Conservation (phyloP, 1,140 invertebrate genomes). For the Drosophila orena region DNA sequence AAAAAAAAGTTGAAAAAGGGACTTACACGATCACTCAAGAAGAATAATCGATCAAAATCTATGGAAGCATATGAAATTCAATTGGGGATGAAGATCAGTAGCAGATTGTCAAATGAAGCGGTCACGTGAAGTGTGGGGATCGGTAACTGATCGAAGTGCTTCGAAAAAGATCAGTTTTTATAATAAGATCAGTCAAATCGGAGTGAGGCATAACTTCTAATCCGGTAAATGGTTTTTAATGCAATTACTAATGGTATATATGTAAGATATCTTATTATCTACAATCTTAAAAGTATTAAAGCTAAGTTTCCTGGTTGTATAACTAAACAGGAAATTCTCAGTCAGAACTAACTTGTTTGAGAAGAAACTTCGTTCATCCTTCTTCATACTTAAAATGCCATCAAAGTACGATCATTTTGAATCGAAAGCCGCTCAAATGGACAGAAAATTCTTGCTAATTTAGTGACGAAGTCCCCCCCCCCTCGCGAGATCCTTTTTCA, state of each 20-base stretch:
- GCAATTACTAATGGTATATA: too few relatives aligned
- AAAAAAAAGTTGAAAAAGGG: neutral
- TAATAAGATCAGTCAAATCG: neutral
- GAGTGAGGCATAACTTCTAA: too few relatives aligned
- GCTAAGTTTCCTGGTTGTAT: too few relatives aligned
- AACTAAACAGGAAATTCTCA: too few relatives aligned
- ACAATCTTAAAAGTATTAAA: too few relatives aligned
- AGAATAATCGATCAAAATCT: slow-evolving; percentile 38
- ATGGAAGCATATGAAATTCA: slow-evolving; percentile 45
- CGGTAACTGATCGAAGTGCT: slow-evolving; percentile 37
- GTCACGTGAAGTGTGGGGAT: slow-evolving; percentile 44
- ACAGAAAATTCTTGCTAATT: slow-evolving; percentile 37
- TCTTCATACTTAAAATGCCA: neutral
- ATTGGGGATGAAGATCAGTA: slow-evolving; percentile 37
- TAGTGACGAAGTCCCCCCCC: neutral
- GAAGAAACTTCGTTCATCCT: neutral
- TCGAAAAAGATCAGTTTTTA: slow-evolving; percentile 8
- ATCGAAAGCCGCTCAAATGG: slow-evolving; percentile 20
- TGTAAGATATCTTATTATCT: too few relatives aligned
- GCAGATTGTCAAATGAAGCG: slow-evolving; percentile 42
- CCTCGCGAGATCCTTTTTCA: slow-evolving; percentile 6
- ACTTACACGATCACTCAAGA: slow-evolving; percentile 20
- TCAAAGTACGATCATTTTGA: slow-evolving; percentile 4
- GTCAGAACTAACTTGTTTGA: neutral
- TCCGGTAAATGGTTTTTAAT: too few relatives aligned